Evolutionary conservation across 2,888 invertebrate species (phyloP).

Genomic region (Fissipunctia ypsillon): DNA sequence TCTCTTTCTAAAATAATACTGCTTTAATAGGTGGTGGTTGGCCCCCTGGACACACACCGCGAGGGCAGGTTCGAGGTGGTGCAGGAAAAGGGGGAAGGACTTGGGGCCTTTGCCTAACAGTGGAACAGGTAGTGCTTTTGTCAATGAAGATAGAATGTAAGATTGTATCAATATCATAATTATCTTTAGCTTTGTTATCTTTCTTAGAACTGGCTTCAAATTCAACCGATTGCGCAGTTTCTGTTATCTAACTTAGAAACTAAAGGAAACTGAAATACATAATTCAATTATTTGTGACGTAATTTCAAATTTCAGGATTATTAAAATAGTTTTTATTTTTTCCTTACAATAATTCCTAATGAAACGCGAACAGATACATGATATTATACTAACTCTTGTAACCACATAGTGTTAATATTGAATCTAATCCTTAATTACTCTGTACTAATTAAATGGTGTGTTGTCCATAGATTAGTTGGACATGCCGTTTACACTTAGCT

Average conservation of each 20-base stretch:
- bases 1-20: no score
- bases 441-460: conserved; percentile 46
- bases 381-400: background rate
- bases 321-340: no score
- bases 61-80: no score
- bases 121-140: no score
- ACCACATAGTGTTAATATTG: conserved; percentile 23
- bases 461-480: conserved; percentile 42
- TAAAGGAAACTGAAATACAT: background rate
- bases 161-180: no score
- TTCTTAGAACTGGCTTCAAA: no score
- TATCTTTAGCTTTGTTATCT: background rate
- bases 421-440: conserved; percentile 45
- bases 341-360: no score
- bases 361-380: background rate
- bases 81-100: no score
- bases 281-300: background rate
- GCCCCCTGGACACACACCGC: no score
- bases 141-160: background rate
- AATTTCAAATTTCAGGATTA: background rate
- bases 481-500: conserved; percentile 51
- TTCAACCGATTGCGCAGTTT: background rate
- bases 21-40: no score
- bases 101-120: no score
- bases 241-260: background rate